A percentile compares a stretch with the other conserved stretches of the same genome.
Conservation (phyloP, 2,113 vertebrate genomes). For the Pitta sordida region DNA sequence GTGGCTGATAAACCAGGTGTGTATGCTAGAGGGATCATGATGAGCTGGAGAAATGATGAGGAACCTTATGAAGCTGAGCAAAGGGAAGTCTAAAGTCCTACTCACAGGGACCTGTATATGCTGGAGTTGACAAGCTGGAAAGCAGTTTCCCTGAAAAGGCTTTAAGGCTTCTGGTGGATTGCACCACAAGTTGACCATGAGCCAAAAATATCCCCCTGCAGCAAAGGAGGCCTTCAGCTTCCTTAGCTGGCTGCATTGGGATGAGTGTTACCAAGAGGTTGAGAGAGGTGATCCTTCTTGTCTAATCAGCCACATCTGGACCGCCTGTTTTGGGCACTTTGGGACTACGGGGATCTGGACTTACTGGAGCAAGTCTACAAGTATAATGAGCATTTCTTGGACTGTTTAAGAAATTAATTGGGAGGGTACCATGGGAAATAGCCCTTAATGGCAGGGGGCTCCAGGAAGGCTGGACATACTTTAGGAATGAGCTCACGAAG, state of each 20-base stretch:
- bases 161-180: neutral
- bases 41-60: neutral
- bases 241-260: neutral
- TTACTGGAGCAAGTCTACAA: neutral
- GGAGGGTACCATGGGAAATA: too few species aligned
- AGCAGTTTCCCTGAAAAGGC: neutral
- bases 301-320: neutral
- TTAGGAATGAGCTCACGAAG: too few species aligned
- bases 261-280: neutral
- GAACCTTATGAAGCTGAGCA: neutral
- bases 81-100: neutral
- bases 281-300: neutral
- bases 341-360: neutral
- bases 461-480: too few species aligned
- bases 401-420: too few species aligned
- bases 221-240: neutral
- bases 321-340: neutral
- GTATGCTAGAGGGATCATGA: neutral
- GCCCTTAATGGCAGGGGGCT: too few species aligned
- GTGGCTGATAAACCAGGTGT: neutral
- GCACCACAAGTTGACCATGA: neutral
- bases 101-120: rapidly evolving
- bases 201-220: neutral
- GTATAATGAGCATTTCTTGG: neutral
- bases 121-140: neutral